These are phyloP conservation scores for Macroteleia sp. DNA, from an alignment of 2,888 invertebrate species.

Conservation along the genomic window DNA sequence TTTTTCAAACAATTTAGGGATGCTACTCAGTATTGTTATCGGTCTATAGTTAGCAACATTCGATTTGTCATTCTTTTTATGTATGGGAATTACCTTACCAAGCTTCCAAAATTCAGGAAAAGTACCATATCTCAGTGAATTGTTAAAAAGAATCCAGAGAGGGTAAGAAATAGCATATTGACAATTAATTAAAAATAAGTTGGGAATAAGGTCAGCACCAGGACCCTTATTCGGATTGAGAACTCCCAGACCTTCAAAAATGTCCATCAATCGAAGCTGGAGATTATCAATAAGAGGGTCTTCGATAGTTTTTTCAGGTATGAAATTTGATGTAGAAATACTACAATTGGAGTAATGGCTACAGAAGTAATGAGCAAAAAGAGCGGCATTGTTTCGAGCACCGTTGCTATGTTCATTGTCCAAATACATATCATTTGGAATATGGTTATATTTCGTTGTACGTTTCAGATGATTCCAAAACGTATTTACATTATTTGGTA, in stretches of 20 bases:
- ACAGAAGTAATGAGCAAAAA: neutral
- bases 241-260: neutral
- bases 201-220: neutral
- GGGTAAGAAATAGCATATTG: conserved; percentile 1
- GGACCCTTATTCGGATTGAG: neutral
- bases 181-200: neutral
- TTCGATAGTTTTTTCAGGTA: neutral
- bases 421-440: neutral
- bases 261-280: neutral
- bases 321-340: neutral
- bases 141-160: neutral
- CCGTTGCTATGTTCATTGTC: neutral
- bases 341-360: neutral
- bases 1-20: too few species aligned
- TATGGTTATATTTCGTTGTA: neutral
- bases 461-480: neutral
- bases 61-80: too few species aligned
- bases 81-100: conserved; percentile 3
- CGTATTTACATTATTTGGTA: neutral
- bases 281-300: neutral
- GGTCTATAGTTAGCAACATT: too few species aligned
- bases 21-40: too few species aligned
- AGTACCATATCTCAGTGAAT: neutral
- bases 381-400: neutral
- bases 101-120: conserved; percentile 9